These are phyloP conservation scores for Albula glossodonta DNA, from an alignment of 2,113 vertebrate species.

Conservation along the genomic window DNA sequence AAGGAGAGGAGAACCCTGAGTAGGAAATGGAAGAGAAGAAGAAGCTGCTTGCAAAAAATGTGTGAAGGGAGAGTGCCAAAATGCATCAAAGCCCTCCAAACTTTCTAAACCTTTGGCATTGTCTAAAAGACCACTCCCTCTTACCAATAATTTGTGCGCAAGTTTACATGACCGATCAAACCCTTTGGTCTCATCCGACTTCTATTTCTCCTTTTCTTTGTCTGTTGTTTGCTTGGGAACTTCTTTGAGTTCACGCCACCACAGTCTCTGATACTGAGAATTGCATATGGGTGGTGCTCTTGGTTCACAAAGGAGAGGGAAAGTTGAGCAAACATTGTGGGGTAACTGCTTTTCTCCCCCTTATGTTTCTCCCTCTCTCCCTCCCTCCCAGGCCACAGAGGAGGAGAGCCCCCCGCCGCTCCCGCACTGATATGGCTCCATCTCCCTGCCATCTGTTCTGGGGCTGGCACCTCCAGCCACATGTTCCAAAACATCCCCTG, in stretches of 20 bases:
- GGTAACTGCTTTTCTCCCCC: neutral
- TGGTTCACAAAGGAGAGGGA: slow-evolving; percentile 1
- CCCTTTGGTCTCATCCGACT: neutral
- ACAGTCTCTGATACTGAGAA: neutral
- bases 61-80: neutral
- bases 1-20: neutral
- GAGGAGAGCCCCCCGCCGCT: slow-evolving; percentile 11
- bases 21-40: neutral
- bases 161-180: neutral
- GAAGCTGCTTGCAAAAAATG: neutral
- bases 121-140: neutral
- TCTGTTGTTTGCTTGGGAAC: neutral
- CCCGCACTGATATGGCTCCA: slow-evolving; percentile 33
- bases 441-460: slow-evolving; percentile 55
- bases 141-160: neutral
- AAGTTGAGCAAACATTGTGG: neutral
- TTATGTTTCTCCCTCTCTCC: slow-evolving; percentile 9
- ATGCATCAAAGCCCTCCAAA: neutral
- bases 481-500: slow-evolving; percentile 26
- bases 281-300: neutral
- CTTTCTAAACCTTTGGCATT: neutral
- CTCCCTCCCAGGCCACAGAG: slow-evolving; percentile 12
- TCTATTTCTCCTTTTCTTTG: neutral
- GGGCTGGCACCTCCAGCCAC: slow-evolving; percentile 56
- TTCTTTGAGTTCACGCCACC: neutral